phyloP scores from a whole-genome alignment of 2,888 invertebrate species.

The Metallyticus violacea region DNA sequence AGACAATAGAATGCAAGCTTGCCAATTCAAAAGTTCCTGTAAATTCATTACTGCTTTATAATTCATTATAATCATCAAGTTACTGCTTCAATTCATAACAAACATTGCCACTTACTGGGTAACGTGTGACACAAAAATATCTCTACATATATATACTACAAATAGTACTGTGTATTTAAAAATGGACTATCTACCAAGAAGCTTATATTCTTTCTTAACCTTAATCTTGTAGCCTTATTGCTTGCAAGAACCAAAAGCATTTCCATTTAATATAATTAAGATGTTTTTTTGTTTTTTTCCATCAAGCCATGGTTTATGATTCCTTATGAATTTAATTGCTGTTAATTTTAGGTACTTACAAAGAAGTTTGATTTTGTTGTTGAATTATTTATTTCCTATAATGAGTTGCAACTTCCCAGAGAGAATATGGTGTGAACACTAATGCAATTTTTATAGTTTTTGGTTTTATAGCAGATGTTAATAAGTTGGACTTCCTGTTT shows the following conservation, averaged over 20 bases:
- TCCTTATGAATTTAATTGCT: not conserved
- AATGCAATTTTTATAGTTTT: not conserved
- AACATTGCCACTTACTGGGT: no score
- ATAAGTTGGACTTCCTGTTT: not conserved
- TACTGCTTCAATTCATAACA: not conserved
- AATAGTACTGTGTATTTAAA: not conserved
- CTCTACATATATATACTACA: not conserved
- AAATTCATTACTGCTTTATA: not conserved
- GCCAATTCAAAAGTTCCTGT: not conserved
- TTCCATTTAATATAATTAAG: not conserved
- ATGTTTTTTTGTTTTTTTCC: not conserved
- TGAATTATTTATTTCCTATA: not conserved
- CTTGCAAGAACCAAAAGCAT: not conserved
- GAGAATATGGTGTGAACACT: not conserved
- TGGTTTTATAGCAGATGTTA: not conserved
- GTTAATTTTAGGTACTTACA: not conserved
- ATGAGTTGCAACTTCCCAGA: not conserved
- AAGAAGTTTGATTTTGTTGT: not conserved
- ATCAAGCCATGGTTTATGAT: not conserved
- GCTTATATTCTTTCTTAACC: not conserved
- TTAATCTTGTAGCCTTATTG: not conserved
- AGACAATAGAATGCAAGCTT: not conserved
- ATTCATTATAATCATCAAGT: not conserved
- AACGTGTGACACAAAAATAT: not conserved
- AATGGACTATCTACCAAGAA: not conserved